Evolutionary conservation across 2,797 vertebrate genomes (phyloP).

Genomic region (Parotocinclus haroldoi): DNA sequence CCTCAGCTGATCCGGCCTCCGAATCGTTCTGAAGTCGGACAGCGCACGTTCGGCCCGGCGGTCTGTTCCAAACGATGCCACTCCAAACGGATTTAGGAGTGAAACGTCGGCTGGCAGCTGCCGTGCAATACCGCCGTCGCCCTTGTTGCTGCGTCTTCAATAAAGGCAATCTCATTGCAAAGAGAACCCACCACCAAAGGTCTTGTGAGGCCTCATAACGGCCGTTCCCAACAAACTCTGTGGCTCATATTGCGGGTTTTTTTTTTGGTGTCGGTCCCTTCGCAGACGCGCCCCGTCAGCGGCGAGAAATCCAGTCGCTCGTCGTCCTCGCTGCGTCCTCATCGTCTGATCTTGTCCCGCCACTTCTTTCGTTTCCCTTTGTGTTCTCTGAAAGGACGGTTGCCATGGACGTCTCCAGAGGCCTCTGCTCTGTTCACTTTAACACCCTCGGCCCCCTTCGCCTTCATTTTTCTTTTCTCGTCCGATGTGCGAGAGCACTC

Average conservation of each 20-base stretch:
- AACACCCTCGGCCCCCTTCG: slow-evolving; percentile 21
- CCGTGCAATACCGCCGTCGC: not conserved
- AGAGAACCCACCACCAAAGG: slow-evolving; percentile 43
- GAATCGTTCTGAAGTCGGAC: too few species aligned
- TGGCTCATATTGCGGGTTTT: slow-evolving; percentile 56
- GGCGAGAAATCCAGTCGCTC: slow-evolving; percentile 50
- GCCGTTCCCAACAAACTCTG: slow-evolving; percentile 48
- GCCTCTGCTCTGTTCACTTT: slow-evolving; percentile 26
- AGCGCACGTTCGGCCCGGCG: too few species aligned
- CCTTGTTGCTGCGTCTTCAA: slow-evolving; percentile 3
- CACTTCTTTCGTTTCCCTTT: slow-evolving; percentile 53
- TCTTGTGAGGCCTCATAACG: slow-evolving; percentile 54
- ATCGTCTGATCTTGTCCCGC: slow-evolving; percentile 50
- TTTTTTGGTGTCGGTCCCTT: slow-evolving; percentile 51
- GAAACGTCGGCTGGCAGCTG: slow-evolving; percentile 2
- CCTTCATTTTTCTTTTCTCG: slow-evolving; percentile 44
- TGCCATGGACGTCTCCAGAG: slow-evolving; percentile 48
- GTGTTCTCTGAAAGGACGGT: slow-evolving; percentile 50
- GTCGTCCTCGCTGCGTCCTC: slow-evolving; percentile 50
- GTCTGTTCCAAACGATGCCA: too few species aligned
- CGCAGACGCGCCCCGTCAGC: slow-evolving; percentile 42
- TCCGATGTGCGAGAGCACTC: slow-evolving; percentile 47
- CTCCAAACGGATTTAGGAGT: slow-evolving; percentile 18
- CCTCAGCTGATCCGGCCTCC: slow-evolving; percentile 20
- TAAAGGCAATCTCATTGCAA: slow-evolving; percentile 38